phyloP scores from a whole-genome alignment of 2,797 vertebrate genomes.

The Crypturellus tataupa region DNA sequence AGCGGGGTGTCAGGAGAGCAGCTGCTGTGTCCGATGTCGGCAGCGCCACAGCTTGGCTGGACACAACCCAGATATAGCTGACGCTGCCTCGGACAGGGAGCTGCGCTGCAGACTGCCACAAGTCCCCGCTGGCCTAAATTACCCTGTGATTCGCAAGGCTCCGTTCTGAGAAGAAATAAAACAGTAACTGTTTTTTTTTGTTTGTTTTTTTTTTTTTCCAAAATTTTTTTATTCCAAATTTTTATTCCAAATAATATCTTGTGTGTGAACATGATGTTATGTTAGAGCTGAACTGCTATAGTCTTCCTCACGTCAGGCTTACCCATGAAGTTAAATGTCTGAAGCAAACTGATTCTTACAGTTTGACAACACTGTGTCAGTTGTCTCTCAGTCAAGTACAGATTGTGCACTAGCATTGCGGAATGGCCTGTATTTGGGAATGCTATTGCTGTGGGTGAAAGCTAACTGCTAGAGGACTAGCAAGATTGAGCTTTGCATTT shows the following conservation, averaged over 20 bases:
- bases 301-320: accelerated
- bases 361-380: not conserved
- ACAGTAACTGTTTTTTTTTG: not conserved
- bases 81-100: not conserved
- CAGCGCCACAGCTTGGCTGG: not conserved
- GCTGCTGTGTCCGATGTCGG: not conserved
- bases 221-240: too few relatives aligned
- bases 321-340: not conserved
- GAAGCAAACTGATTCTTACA: not conserved
- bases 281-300: not conserved
- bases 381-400: not conserved
- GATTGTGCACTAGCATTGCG: not conserved
- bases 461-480: not conserved
- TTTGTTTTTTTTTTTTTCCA: too few relatives aligned
- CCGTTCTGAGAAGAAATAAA: not conserved
- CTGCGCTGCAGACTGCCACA: not conserved
- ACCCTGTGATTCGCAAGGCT: not conserved
- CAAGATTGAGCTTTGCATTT: not conserved
- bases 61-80: not conserved
- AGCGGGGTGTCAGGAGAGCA: not conserved
- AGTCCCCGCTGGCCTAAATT: not conserved
- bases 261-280: too few relatives aligned
- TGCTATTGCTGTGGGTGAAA: not conserved
- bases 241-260: not conserved
- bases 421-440: not conserved